These are phyloP conservation scores for Drosophila anceps DNA, from an alignment of 2,888 invertebrate genomes.

Conservation along the genomic window DNA sequence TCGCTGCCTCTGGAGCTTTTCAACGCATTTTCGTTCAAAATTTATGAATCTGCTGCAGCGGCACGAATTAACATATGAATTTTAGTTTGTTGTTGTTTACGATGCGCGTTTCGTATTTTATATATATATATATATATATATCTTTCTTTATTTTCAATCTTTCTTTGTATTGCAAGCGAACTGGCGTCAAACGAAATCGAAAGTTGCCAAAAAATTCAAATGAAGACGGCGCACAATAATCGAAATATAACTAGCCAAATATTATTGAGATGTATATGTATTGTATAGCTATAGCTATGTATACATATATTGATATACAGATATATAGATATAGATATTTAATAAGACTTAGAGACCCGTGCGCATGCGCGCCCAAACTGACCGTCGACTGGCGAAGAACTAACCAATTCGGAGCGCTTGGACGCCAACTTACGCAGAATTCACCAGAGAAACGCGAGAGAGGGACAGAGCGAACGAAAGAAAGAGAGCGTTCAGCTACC, in stretches of 20 bases:
- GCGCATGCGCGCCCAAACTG: conserved; percentile 85
- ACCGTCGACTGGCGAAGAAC: conserved; percentile 84
- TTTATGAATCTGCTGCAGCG: conserved; percentile 44
- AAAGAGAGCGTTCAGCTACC: conserved; percentile 8
- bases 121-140: neutral
- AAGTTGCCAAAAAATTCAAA: conserved; percentile 73
- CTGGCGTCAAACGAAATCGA: conserved; percentile 72
- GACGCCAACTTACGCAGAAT: conserved; percentile 68
- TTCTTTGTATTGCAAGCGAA: conserved; percentile 20
- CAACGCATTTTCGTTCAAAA: conserved; percentile 61
- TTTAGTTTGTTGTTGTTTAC: conserved; percentile 8
- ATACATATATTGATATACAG: neutral
- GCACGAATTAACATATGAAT: conserved; percentile 59
- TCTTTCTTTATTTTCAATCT: neutral
- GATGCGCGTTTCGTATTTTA: conserved; percentile 41
- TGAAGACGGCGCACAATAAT: conserved; percentile 13
- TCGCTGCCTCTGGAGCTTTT: conserved; percentile 48
- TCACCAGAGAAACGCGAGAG: conserved; percentile 10
- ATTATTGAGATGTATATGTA: neutral
- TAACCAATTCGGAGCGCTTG: conserved; percentile 72
- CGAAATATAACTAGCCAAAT: conserved; percentile 20
- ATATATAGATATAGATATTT: neutral
- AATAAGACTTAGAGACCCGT: conserved; percentile 44
- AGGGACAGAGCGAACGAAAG: conserved; percentile 19
- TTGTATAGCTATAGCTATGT: neutral